Conservation (phyloP, 2,113 vertebrate genomes). For the Callithrix jacchus region DNA sequence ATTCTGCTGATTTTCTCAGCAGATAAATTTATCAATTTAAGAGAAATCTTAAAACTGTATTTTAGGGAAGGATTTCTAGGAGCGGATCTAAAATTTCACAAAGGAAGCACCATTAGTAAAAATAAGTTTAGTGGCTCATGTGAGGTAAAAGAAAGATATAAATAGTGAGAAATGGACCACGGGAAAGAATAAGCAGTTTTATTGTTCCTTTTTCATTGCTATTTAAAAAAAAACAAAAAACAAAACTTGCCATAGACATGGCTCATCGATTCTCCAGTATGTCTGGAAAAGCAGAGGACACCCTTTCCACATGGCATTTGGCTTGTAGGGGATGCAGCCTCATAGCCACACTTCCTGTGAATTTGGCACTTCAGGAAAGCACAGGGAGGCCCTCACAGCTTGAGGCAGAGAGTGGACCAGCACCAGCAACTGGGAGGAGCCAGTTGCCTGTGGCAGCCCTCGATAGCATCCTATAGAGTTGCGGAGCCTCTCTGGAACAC, state of each 20-base stretch:
- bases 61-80: constrained; percentile 7
- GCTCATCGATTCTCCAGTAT: not conserved
- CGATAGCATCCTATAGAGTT: not conserved
- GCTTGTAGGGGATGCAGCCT: not conserved
- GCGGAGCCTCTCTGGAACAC: not conserved
- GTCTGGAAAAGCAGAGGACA: not conserved
- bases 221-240: not conserved
- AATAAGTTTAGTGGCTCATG: not conserved
- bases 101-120: not conserved
- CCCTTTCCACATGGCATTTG: not conserved
- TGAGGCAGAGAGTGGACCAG: not conserved
- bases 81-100: constrained; percentile 34
- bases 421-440: not conserved
- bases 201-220: constrained; percentile 4
- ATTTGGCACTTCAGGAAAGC: not conserved
- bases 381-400: not conserved
- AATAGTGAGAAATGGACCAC: not conserved
- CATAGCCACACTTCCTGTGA: not conserved
- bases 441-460: not conserved
- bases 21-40: constrained; percentile 3
- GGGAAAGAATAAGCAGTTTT: constrained; percentile 28
- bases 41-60: not conserved
- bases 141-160: not conserved
- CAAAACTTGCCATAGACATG: not conserved
- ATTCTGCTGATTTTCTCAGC: constrained; percentile 17